A percentile compares a stretch with the other conserved stretches of the same genome.
These are phyloP conservation scores for Bucorvus abyssinicus DNA, from an alignment of 2,797 vertebrate genomes.

Conservation along the genomic window DNA sequence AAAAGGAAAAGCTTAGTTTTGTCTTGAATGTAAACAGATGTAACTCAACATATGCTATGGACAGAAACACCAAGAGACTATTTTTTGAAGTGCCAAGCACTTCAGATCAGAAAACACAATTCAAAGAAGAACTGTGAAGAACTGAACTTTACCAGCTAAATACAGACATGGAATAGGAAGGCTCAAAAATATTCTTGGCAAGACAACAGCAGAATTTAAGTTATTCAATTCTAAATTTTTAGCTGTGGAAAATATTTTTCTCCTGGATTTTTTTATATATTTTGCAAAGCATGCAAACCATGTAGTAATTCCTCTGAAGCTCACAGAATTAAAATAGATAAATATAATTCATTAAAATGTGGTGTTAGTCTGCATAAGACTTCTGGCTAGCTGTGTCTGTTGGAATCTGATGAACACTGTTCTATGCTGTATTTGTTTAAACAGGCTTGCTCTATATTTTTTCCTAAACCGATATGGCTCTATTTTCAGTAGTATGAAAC, in stretches of 20 bases:
- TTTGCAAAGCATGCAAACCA: neutral
- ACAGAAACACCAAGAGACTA: neutral
- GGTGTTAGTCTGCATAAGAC: neutral
- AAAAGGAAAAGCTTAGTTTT: neutral
- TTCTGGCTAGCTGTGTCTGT: neutral
- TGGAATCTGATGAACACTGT: neutral
- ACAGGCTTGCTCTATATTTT: neutral
- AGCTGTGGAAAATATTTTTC: neutral
- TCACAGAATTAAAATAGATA: neutral
- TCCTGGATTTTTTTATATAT: neutral
- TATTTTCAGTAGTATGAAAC: neutral
- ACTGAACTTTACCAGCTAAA: neutral
- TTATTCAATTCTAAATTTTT: neutral
- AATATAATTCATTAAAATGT: neutral
- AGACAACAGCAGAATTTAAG: neutral
- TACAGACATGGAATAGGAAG: neutral
- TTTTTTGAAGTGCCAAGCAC: neutral
- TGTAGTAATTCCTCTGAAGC: neutral
- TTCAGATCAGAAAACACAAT: neutral
- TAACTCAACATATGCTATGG: neutral
- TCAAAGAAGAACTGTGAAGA: neutral
- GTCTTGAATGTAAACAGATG: neutral
- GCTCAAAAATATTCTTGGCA: neutral
- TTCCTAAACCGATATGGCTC: neutral
- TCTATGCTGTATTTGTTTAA: neutral